Percentiles rank a stretch among this genome's conserved stretches.
Conservation (phyloP, 1,140 invertebrate species). For the Drosophila parvula region DNA sequence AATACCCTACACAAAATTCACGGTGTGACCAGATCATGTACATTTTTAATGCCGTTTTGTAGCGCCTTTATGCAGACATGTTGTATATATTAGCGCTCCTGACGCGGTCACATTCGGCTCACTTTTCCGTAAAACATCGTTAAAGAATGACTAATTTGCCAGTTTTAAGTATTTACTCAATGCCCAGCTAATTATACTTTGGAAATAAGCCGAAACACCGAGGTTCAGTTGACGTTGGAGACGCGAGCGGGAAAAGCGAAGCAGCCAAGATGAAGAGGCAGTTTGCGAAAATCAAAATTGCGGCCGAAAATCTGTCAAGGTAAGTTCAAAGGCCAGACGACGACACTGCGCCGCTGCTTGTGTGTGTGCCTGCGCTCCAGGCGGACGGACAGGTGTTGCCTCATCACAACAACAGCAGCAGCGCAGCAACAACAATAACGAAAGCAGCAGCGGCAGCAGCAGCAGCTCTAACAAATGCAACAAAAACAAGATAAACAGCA, state of each 20-base stretch:
- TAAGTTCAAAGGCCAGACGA: constrained; percentile 78
- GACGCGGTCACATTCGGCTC: constrained; percentile 28
- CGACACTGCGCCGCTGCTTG: constrained; percentile 16
- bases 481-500: constrained; percentile 56
- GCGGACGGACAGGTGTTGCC: constrained; percentile 70
- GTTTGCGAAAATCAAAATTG: constrained; percentile 84
- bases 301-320: constrained; percentile 84
- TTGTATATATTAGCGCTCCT: constrained; percentile 29
- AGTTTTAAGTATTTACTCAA: constrained; percentile 77
- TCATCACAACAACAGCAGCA: constrained; percentile 57
- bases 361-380: constrained; percentile 27
- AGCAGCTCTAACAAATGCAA: constrained; percentile 36
- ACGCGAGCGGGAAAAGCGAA: constrained; percentile 53
- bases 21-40: background rate
- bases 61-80: background rate
- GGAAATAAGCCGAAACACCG: constrained; percentile 44
- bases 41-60: background rate
- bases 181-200: constrained; percentile 71
- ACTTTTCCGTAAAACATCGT: constrained; percentile 66
- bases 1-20: background rate
- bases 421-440: constrained; percentile 24
- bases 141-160: constrained; percentile 78
- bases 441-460: constrained; percentile 24
- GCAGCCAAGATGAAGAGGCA: constrained; percentile 83
- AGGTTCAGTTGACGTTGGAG: constrained; percentile 58